Evolutionary conservation across 1,140 invertebrate genomes (phyloP).

Genomic region (Leptinotarsa undecemlineata): DNA sequence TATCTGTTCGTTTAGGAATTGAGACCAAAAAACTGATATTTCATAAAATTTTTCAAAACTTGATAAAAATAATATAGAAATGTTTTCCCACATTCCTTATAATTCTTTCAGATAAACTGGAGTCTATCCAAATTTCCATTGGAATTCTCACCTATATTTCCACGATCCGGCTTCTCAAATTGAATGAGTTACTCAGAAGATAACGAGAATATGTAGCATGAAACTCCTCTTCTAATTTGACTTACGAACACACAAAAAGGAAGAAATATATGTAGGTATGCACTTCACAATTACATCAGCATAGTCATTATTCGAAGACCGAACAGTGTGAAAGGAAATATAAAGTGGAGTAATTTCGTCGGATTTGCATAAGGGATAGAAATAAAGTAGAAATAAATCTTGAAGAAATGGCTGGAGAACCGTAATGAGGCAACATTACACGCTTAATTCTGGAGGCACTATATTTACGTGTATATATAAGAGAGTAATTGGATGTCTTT

Average conservation of each 20-base stretch:
- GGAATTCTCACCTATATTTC: too few relatives aligned
- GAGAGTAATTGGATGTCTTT: conserved; percentile 8
- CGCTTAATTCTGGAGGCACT: conserved; percentile 7
- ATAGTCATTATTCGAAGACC: background rate
- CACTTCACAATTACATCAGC: background rate
- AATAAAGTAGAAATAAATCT: conserved; percentile 8
- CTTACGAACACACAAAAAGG: background rate
- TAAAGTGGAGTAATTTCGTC: background rate
- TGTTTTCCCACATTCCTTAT: too few relatives aligned
- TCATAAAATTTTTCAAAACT: too few relatives aligned
- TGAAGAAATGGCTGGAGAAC: conserved; percentile 5
- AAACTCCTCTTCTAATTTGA: too few relatives aligned
- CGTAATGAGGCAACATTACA: conserved; percentile 5
- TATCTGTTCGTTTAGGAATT: too few relatives aligned
- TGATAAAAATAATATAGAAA: too few relatives aligned
- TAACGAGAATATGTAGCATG: too few relatives aligned
- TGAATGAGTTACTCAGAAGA: too few relatives aligned
- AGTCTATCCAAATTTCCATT: too few relatives aligned
- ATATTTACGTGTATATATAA: conserved; percentile 8
- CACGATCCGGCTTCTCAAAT: too few relatives aligned
- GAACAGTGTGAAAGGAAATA: conserved; percentile 5
- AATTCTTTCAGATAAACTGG: too few relatives aligned
- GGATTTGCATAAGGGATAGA: conserved; percentile 5
- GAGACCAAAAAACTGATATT: too few relatives aligned
- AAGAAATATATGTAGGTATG: background rate